Evolutionary conservation across 2,888 invertebrate genomes (phyloP).

Genomic region (Spialia ferax): DNA sequence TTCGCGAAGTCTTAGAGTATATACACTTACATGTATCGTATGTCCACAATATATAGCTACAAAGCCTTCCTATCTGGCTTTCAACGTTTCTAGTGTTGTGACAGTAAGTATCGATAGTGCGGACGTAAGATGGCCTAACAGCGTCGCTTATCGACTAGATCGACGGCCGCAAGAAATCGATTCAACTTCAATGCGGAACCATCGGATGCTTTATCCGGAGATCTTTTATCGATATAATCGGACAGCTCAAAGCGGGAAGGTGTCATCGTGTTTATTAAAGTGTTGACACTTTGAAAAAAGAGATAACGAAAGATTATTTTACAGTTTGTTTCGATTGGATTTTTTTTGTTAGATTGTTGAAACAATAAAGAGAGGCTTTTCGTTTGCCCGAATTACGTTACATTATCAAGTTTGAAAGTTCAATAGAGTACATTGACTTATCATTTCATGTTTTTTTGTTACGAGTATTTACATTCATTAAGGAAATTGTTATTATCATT

Average conservation of each 20-base stretch:
- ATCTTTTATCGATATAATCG: slow-evolving; percentile 39
- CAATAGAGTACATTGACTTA: too few species aligned
- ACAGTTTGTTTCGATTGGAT: slow-evolving; percentile 20
- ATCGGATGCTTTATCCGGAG: slow-evolving; percentile 32
- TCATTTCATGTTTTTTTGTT: too few species aligned
- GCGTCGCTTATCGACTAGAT: slow-evolving; percentile 23
- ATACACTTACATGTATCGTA: too few species aligned
- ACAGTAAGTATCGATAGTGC: slow-evolving; percentile 56
- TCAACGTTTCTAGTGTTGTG: slow-evolving; percentile 50
- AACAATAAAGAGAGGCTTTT: too few species aligned
- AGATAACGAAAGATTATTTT: slow-evolving; percentile 22
- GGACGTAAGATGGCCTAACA: slow-evolving; percentile 32
- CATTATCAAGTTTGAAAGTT: too few species aligned
- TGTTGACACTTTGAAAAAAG: slow-evolving; percentile 35
- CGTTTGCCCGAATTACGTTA: too few species aligned
- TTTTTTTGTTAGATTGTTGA: neutral
- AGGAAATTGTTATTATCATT: too few species aligned
- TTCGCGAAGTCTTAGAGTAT: too few species aligned
- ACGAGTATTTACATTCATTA: too few species aligned
- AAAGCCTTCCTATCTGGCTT: too few species aligned
- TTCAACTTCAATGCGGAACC: slow-evolving; percentile 40
- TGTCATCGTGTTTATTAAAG: slow-evolving; percentile 41
- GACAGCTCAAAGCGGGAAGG: slow-evolving; percentile 36
- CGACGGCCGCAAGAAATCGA: slow-evolving; percentile 36
- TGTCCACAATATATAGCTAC: too few species aligned